phyloP scores from a whole-genome alignment of 92 coral and sea anemone genomes.

The Zoanthus solanderi region DNA sequence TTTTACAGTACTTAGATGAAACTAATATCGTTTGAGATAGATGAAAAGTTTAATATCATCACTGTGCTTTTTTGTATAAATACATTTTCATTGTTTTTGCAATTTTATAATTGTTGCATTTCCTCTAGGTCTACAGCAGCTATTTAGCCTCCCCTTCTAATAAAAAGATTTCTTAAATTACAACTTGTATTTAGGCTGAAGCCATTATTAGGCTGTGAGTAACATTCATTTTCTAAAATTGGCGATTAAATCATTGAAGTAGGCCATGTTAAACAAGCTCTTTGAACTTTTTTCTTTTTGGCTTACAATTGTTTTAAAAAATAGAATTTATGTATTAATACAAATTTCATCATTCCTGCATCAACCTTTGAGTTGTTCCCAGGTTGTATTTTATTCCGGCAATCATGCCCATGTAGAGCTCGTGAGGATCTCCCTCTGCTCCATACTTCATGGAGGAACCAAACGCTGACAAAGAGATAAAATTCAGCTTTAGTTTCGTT shows the following conservation, averaged over 20 bases:
- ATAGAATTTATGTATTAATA: conserved; percentile 1
- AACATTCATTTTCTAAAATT: conserved; percentile 15
- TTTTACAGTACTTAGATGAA: neutral
- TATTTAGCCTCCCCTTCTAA: neutral
- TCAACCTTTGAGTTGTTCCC: conserved; percentile 10
- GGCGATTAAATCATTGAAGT: conserved; percentile 7
- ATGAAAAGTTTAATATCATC: neutral
- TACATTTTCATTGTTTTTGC: neutral
- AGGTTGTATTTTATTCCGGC: conserved; percentile 4
- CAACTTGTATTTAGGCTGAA: neutral
- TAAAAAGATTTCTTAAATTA: neutral
- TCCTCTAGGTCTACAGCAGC: neutral
- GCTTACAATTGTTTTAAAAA: neutral
- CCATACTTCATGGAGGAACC: conserved; percentile 23
- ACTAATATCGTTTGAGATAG: neutral
- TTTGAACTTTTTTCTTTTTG: conserved; percentile 2
- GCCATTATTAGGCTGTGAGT: neutral
- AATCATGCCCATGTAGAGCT: conserved; percentile 22
- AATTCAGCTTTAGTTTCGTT: conserved; percentile 10
- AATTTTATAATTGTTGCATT: neutral
- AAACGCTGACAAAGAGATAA: neutral
- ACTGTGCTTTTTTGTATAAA: neutral
- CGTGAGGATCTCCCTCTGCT: conserved; percentile 15
- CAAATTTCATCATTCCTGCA: neutral
- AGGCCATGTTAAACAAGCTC: neutral